These are phyloP conservation scores for Platypus cylindrus DNA, from an alignment of 2,888 invertebrate species.

Conservation along the genomic window DNA sequence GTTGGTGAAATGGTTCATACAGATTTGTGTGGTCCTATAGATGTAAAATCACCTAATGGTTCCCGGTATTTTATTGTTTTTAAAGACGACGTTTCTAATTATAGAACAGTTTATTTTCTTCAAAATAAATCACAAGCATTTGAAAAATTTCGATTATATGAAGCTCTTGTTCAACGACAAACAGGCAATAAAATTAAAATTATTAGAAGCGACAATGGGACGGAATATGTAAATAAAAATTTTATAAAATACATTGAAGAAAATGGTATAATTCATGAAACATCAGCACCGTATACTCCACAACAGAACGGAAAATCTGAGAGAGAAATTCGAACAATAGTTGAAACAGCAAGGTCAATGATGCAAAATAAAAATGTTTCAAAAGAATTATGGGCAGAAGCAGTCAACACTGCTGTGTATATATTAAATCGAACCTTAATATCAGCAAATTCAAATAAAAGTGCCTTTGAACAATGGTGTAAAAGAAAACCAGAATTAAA, in stretches of 20 bases:
- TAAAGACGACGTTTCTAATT: background rate
- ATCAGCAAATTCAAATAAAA: too few relatives aligned
- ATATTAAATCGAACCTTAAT: slow-evolving; percentile 16
- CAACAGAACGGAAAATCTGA: slow-evolving; percentile 17
- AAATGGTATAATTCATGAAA: slow-evolving; percentile 6
- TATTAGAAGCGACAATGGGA: slow-evolving; percentile 3
- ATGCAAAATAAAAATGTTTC: slow-evolving; percentile 18
- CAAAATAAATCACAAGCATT: background rate
- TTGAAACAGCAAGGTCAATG: slow-evolving; percentile 20
- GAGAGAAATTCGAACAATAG: slow-evolving; percentile 18
- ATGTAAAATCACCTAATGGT: background rate
- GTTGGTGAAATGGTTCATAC: slow-evolving; percentile 14
- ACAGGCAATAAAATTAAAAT: slow-evolving; percentile 1
- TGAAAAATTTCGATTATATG: background rate
- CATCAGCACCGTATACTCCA: slow-evolving; percentile 13
- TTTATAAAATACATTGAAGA: background rate
- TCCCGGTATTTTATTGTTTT: background rate
- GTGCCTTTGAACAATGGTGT: too few relatives aligned
- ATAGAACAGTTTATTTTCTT: background rate
- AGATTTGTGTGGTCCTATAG: slow-evolving; percentile 4
- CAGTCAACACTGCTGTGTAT: slow-evolving; percentile 20
- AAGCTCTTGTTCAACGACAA: background rate
- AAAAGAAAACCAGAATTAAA: background rate
- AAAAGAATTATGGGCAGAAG: slow-evolving; percentile 21
- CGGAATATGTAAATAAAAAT: background rate